phyloP scores from a whole-genome alignment of 2,797 vertebrate genomes.

The Anguilla marmorata region DNA sequence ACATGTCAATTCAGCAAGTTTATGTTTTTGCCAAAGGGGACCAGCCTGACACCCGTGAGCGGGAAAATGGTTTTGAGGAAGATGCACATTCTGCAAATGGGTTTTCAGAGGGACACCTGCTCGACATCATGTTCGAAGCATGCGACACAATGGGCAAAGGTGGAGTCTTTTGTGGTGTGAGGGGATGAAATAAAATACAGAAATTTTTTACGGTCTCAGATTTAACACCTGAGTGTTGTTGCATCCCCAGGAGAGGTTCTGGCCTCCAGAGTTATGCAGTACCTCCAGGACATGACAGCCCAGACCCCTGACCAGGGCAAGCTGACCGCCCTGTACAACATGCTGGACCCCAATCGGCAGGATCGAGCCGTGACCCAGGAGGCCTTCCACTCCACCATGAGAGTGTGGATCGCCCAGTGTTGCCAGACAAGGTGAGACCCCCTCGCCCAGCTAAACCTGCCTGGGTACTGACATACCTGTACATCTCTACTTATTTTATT shows the following conservation, averaged over 20 bases:
- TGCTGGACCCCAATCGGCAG: conserved; percentile 65
- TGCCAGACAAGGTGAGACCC: conserved; percentile 63
- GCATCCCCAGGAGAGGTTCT: conserved; percentile 63
- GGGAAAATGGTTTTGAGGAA: conserved; percentile 32
- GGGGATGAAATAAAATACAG: background rate
- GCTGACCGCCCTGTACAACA: conserved; percentile 54
- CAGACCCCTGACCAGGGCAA: conserved; percentile 64
- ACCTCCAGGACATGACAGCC: conserved; percentile 68
- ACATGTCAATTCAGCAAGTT: background rate
- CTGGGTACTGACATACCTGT: background rate
- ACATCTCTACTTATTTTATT: background rate
- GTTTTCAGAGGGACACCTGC: conserved; percentile 73
- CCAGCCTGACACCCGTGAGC: conserved; percentile 47
- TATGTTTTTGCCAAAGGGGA: conserved; percentile 52
- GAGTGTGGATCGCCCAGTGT: conserved; percentile 70
- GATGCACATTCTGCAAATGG: conserved; percentile 52
- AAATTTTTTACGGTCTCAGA: background rate
- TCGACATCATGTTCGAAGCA: conserved; percentile 72
- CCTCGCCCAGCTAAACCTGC: background rate
- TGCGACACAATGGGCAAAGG: conserved; percentile 67
- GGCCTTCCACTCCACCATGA: conserved; percentile 69
- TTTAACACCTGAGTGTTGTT: background rate
- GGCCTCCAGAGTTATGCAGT: conserved; percentile 67
- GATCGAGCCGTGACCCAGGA: conserved; percentile 66
- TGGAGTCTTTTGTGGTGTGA: conserved; percentile 34